Evolutionary conservation across 1,140 invertebrate species (phyloP), one percentile per base, ranked within the genome.

Genomic region (Trichonephila clavata): DNA sequence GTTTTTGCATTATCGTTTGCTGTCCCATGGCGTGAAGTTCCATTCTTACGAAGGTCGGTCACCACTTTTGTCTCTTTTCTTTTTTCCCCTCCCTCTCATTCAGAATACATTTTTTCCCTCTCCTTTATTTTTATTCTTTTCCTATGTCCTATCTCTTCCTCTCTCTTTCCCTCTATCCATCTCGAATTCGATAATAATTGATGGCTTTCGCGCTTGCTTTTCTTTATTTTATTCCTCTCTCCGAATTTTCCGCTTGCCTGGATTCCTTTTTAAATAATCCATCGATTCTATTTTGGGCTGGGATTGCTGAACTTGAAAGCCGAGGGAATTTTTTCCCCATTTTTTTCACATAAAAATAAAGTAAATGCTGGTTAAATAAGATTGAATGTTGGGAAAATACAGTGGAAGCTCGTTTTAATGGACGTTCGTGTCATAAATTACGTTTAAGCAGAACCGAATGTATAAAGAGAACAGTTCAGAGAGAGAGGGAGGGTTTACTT

Each of bases 1-100:
- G 77, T 65, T 92, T 92, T 92, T 92, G 90, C 90, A 92, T 92
- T 92, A 92, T 92, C 77, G 90, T 92, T 84, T 43, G 57, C 77
- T 65, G 77, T 80, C 88, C 88, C 65, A 27, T 27, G 68, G 68
- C 68, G 68, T 32, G 68, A 71, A 71, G 68, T 71, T 71, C 68
- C 24, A 80, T 81, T 90, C 88, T 90, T 60, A 5, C 14, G 88
- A 81, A 80, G 71, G 88, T 90, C 90, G 90, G 59, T 57, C 68
- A 86, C 77, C 59, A 63, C 50, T 92, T 92, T 92, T 92, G 77
- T 92, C 88, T 81, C 20, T 63, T 59, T 24, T 20, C 60, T 10
- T 21, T 68, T 59, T 71, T 71, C 32, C 24, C 59, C 32, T 39
- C 32, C 2, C 32, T 39, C 32, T 39, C 32, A 63, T 92, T 81